Conservation (phyloP, 2,113 vertebrate genomes). For the Hemiprocne comata region DNA sequence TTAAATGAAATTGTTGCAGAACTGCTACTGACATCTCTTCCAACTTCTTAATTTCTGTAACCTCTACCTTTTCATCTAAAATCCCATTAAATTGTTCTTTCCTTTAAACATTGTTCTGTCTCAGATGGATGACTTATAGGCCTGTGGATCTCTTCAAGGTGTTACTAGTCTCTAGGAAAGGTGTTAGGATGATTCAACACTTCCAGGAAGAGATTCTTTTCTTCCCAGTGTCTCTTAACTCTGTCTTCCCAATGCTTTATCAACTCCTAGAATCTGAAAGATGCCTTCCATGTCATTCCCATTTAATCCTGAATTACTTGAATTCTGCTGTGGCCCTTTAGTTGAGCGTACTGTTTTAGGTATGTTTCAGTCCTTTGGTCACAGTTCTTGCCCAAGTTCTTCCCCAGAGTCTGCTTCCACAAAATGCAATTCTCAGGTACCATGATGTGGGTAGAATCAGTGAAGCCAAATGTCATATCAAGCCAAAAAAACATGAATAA, state of each 20-base stretch:
- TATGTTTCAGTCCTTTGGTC: not conserved
- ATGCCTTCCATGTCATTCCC: not conserved
- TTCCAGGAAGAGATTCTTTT: not conserved
- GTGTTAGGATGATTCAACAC: not conserved
- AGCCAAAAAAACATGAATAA: not conserved
- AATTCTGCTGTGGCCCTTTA: not conserved
- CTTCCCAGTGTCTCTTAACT: not conserved
- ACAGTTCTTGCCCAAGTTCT: not conserved
- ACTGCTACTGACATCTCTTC: not conserved
- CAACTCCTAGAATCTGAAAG: not conserved
- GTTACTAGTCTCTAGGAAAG: not conserved
- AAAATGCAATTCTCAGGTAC: not conserved
- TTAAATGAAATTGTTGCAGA: not conserved
- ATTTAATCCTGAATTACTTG: not conserved
- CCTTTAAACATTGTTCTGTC: not conserved
- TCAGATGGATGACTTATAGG: not conserved
- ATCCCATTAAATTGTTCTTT: not conserved
- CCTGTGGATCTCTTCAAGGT: not conserved
- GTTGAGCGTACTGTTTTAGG: fast-evolving
- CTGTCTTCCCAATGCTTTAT: not conserved
- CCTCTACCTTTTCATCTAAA: not conserved
- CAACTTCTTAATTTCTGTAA: not conserved
- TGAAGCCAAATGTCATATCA: not conserved
- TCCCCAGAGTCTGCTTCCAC: not conserved
- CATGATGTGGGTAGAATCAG: not conserved